Evolutionary conservation across 2,797 vertebrate genomes (phyloP).

Genomic region (Paedocypris micromegethes): DNA sequence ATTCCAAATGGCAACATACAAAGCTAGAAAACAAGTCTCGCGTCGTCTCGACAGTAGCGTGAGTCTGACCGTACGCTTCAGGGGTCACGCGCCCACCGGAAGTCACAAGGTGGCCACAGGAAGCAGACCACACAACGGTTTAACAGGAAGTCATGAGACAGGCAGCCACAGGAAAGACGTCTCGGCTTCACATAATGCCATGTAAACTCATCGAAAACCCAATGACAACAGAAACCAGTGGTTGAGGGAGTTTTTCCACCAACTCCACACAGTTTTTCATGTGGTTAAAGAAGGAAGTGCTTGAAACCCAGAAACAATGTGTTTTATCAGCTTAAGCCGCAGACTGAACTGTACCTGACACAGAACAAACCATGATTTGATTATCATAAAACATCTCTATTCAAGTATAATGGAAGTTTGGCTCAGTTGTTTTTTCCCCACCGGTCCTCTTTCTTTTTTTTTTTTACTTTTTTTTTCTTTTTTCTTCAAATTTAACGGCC

Average conservation of each 20-base stretch:
- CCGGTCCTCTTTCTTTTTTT: no score
- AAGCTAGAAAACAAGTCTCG: constrained; percentile 58
- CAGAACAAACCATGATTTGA: neutral
- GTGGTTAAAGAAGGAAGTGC: constrained; percentile 38
- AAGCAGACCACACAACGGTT: constrained; percentile 41
- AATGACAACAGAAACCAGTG: constrained; percentile 16
- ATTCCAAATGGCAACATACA: constrained; percentile 62
- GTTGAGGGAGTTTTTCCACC: constrained; percentile 35
- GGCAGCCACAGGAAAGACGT: constrained; percentile 19
- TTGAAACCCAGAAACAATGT: constrained; percentile 38
- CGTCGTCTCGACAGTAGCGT: constrained; percentile 23
- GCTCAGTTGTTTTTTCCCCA: constrained; percentile 36
- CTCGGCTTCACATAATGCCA: constrained; percentile 36
- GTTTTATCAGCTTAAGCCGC: constrained; percentile 36
- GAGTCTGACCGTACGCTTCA: constrained; percentile 44
- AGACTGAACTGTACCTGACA: constrained; percentile 18
- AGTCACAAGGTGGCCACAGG: constrained; percentile 44
- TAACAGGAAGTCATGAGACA: constrained; percentile 46
- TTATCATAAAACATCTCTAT: constrained; percentile 22
- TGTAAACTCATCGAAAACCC: constrained; percentile 32
- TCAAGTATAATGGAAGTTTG: constrained; percentile 43
- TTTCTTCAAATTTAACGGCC: no score
- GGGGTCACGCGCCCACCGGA: constrained; percentile 35
- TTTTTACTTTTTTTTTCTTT: no score
- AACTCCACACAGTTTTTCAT: constrained; percentile 34